Evolutionary conservation across 2,797 vertebrate species (phyloP).

Genomic region (Bryconaethiops microstoma): DNA sequence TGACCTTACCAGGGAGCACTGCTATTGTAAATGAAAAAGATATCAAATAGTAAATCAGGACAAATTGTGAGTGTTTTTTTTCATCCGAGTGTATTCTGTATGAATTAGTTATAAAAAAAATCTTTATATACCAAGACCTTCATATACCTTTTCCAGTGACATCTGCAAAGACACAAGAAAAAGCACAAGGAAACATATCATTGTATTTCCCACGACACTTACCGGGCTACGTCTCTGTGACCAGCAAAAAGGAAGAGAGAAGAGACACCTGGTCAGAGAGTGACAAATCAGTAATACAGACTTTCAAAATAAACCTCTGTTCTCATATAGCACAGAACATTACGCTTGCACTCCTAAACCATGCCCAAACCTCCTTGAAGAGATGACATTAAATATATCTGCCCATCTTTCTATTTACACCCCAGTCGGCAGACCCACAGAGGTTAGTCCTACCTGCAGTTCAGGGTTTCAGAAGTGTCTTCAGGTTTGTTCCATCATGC

Average conservation of each 20-base stretch:
- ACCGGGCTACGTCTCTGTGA: constrained; percentile 99
- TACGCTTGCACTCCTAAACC: not conserved
- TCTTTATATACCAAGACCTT: not conserved
- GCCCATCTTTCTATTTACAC: not conserved
- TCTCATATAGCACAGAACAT: constrained; percentile 16
- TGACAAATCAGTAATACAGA: constrained; percentile 87
- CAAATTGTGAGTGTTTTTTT: not conserved
- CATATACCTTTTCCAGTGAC: not conserved
- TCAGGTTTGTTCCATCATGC: no score
- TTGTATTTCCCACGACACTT: constrained; percentile 73
- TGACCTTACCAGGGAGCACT: constrained; percentile 11
- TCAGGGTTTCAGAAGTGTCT: not conserved
- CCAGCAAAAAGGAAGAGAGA: constrained; percentile 99
- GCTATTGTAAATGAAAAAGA: not conserved
- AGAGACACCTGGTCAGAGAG: constrained; percentile 98
- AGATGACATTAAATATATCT: not conserved
- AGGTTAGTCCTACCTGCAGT: not conserved
- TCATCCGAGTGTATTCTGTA: no score
- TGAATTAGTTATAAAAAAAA: no score
- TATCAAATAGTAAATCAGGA: not conserved
- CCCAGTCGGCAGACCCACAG: not conserved
- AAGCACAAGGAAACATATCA: constrained; percentile 7
- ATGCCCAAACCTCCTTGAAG: not conserved
- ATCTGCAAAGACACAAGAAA: not conserved
- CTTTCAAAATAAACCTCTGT: constrained; percentile 52